Base-by-base conservation (phyloP, 2,113 vertebrate species). In the Glaucomys volans region DNA sequence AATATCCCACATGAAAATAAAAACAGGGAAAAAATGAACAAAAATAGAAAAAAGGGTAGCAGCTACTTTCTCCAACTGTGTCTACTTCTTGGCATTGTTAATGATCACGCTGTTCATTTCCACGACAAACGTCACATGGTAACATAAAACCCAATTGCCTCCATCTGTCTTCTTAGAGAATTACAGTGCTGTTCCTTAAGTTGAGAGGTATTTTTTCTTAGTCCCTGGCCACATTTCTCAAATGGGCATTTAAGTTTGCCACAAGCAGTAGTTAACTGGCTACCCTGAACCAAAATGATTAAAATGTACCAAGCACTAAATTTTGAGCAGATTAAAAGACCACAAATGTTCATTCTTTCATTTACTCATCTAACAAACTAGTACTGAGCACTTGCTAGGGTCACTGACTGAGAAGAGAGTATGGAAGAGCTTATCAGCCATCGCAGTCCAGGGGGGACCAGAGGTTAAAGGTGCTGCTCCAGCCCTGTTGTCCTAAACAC, bases 141-240 rank as follows among this genome's bases (percentile, higher is more conserved):
- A 32, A 13, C 84, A 44, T 12, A 66, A 87, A 50, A 2, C 13
- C 4, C 32, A 40, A 69, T 8, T 4, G 24, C 42, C 22, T 76
- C 83, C 30, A 44, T 42, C 66, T 22, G 9, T 80, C 67, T 93
- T 74, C 12, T 2, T 11, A 13, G 26, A 83, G 82, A 92, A 26
- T 18, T 1, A 0, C 2, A 4, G 14, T 28, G 9, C 4, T 4
- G 47, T 44, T 26, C 6, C 0, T 42, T n/a, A 66, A 28, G 26
- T 18, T 24, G 16, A 37, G 54, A 64, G 13, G 8, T 13, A 8
- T 40, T 32, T 57, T 37, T 26, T 82, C 47, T 67, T 20, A 4
- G 26, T 37, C n/a, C 40, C 72, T 11, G 47, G 54, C 17, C 22
- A 35, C 30, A 16, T 26, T 76, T 14, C 64, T 80, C n/a, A 72